Conservation (phyloP, 2,113 vertebrate genomes). For the Seriola rivoliana region DNA sequence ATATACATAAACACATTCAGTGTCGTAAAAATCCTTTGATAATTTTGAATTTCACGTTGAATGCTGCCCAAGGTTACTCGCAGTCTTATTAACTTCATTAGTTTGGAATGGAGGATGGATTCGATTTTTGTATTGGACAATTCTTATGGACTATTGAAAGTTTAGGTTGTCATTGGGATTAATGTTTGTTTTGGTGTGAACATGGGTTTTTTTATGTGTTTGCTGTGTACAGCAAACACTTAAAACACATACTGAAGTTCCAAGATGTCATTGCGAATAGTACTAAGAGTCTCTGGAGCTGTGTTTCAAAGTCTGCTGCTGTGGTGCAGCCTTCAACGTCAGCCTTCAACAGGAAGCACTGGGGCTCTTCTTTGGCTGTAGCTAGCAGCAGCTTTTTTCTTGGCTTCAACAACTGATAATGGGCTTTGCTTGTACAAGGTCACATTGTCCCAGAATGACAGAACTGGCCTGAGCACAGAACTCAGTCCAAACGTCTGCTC, state of each 20-base stretch:
- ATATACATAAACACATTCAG: neutral
- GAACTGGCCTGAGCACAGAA: slow-evolving; percentile 42
- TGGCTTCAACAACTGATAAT: slow-evolving; percentile 46
- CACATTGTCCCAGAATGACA: slow-evolving; percentile 57
- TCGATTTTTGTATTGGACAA: neutral
- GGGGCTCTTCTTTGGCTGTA: neutral
- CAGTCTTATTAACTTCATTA: neutral
- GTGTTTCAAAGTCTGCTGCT: slow-evolving; percentile 19
- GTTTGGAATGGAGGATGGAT: neutral
- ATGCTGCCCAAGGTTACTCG: neutral
- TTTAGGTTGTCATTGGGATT: neutral
- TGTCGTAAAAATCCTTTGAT: neutral
- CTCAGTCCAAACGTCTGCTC: slow-evolving; percentile 51
- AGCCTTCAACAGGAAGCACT: slow-evolving; percentile 23
- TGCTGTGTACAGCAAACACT: neutral
- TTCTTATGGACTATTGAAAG: too few relatives aligned
- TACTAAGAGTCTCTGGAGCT: slow-evolving; percentile 15
- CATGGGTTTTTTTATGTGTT: neutral
- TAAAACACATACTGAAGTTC: neutral
- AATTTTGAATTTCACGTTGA: slow-evolving; percentile 9
- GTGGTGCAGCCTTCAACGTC: slow-evolving; percentile 12
- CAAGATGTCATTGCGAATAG: neutral
- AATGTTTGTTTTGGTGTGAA: neutral
- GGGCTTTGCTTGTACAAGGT: slow-evolving; percentile 63
- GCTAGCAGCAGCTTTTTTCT: slow-evolving; percentile 37